A percentile compares a stretch with the other conserved stretches of the same genome.
Conservation (phyloP, 2,113 vertebrate species). For the Sinocyclocheilus maitianheensis region DNA sequence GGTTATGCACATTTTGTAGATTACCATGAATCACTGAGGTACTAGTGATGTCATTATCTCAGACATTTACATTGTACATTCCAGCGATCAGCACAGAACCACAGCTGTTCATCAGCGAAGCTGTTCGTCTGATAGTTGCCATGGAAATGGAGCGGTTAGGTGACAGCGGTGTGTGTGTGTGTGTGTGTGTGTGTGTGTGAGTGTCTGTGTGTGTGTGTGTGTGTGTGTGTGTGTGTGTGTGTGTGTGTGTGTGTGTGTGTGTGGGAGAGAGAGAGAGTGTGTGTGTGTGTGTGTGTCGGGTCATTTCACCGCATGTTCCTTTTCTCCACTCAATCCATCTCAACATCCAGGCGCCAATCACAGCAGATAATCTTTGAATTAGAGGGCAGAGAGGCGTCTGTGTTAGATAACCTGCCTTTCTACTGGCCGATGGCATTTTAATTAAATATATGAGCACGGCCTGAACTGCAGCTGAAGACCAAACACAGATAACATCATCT, state of each 20-base stretch:
- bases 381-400: constrained; percentile 57
- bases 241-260: no score
- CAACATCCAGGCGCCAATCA: constrained; percentile 38
- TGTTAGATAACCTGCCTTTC: constrained; percentile 62
- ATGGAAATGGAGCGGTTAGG: constrained; percentile 34
- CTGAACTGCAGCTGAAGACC: constrained; percentile 76
- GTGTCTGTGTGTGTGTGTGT: no score
- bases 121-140: constrained; percentile 31
- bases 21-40: not conserved
- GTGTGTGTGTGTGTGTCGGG: not conserved
- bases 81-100: not conserved
- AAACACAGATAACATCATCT: constrained; percentile 85
- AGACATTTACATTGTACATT: not conserved
- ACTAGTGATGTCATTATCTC: no score
- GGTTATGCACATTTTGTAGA: not conserved
- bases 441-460: constrained; percentile 80
- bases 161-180: not conserved
- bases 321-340: not conserved
- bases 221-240: no score
- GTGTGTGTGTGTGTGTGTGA: no score
- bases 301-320: constrained; percentile 33
- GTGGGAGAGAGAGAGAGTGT: no score
- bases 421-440: constrained; percentile 76
- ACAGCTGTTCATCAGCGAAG: not conserved
- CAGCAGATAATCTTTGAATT: constrained; percentile 78